Conservation (phyloP, 2,113 vertebrate species). For the Takifugu bimaculatus region DNA sequence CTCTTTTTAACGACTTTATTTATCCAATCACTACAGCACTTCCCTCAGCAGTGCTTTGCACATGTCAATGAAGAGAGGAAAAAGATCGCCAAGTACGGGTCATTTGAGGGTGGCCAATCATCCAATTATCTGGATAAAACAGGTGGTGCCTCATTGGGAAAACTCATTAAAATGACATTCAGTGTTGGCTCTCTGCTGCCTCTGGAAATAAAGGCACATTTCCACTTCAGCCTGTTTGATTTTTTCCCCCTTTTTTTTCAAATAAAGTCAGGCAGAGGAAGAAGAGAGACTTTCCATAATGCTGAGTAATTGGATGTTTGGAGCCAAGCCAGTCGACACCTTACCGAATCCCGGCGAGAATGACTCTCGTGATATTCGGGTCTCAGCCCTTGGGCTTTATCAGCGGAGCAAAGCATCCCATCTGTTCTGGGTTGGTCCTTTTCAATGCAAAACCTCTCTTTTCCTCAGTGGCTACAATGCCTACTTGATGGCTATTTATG, state of each 20-base stretch:
- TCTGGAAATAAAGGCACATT: conserved; percentile 61
- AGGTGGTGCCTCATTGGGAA: conserved; percentile 68
- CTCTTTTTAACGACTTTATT: conserved; percentile 19
- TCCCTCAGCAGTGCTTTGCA: no score
- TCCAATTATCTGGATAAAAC: conserved; percentile 70
- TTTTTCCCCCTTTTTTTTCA: conserved; percentile 20
- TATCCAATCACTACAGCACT: background rate
- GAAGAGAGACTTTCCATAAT: conserved; percentile 42
- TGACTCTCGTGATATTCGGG: conserved; percentile 46
- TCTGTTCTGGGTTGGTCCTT: conserved; percentile 49
- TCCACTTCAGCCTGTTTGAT: conserved; percentile 46
- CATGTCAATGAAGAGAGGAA: conserved; percentile 8
- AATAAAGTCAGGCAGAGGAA: conserved; percentile 37
- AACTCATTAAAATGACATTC: conserved; percentile 68
- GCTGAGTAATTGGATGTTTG: conserved; percentile 55
- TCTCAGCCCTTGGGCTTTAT: conserved; percentile 44
- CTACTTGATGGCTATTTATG: conserved; percentile 53
- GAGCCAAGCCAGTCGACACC: conserved; percentile 46
- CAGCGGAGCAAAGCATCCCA: conserved; percentile 49
- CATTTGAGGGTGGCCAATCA: conserved; percentile 68
- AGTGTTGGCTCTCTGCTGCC: conserved; percentile 53
- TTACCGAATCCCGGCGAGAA: conserved; percentile 30
- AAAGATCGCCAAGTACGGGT: conserved; percentile 51
- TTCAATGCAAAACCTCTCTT: conserved; percentile 41
- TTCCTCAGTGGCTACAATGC: conserved; percentile 44